Base-by-base conservation (phyloP, 2,888 invertebrate genomes). In the Abrostola triplasia region DNA sequence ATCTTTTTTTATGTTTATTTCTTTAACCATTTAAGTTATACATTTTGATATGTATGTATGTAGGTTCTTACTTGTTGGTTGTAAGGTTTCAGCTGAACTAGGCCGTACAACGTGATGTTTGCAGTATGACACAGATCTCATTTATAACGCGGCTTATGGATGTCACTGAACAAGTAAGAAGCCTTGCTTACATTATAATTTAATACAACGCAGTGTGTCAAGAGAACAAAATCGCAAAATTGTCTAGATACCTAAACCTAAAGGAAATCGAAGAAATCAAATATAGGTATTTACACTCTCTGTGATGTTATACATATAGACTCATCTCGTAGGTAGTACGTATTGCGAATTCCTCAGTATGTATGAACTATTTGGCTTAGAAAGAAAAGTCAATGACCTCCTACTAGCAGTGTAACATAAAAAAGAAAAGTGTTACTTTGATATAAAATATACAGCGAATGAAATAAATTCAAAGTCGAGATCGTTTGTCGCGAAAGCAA, bases 1-100 rank as follows among this genome's bases (percentile, higher is more conserved):
- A 24, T 2, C 24, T 24, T 24, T n/a, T n/a, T n/a, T n/a, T n/a
- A n/a, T n/a, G n/a, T n/a, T n/a, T n/a, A n/a, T n/a, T n/a, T n/a
- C n/a, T n/a, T n/a, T n/a, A n/a, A n/a, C n/a, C n/a, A n/a, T n/a
- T n/a, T n/a, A n/a, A n/a, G n/a, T n/a, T n/a, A n/a, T n/a, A n/a
- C n/a, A n/a, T n/a, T n/a, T n/a, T n/a, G 1, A 24, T 24, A 24
- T 24, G 24, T 2, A 24, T 24, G 24, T 24, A 24, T 24, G 24
- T 24, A 24, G 24, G 24, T 24, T 24, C 24, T 24, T 1, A 24
- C 6, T 54, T 48, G 7, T 48, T n/a, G 42, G 36, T 42, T 13
- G 50, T 74, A 74, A 64, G 74, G 74, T 65, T 74, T 75, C 74
- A 49, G 42, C 35, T 13, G 42, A 59, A 62, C 64, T 74, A 71